Evolutionary conservation across 1,140 invertebrate species (phyloP), one percentile per base, ranked within the genome.

Genomic region (Gerris buenoi): DNA sequence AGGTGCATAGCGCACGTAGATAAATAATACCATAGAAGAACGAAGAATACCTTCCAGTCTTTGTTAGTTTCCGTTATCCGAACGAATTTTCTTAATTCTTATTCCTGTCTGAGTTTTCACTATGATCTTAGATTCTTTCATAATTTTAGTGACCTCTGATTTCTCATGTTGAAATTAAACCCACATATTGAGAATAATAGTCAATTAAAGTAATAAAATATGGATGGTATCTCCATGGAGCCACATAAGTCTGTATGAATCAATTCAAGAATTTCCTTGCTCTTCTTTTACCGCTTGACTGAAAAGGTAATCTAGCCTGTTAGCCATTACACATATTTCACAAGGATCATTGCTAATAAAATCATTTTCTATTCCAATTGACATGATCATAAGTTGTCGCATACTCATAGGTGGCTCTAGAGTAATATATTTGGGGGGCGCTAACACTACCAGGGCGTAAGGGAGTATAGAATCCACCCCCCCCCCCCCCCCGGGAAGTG

Each of bases 101-200:
- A 71, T 27, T 28, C 71, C 69, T 46, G 70, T 73, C 67, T 78
- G 74, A 15, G 73, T 76, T 68, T 78, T 73, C 10, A 70, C 71
- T 57, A 74, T 56, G 15, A 63, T 69, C 23, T 73, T 73, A 63
- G 76, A 77, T 62, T 74, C 64, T 70, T 71, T 73, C 63, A 77
- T 73, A 27, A 25, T 58, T 13, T 73, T 23, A 29, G 71, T 71
- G 3, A 75, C 74, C 65, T 77, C 63, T 72, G 71, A 26, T 70
- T 78, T 78, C 1, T 70, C n/a, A 62, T 72, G 72, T n/a, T 78
- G 25, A 23, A 77, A 73, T 60, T 73, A 76, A n/a, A 77, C 33
- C 33, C 33, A 46, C 73, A 70, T 70, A 71, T 10, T 72, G 59
- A 5, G 72, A 71, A 26, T 67, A 68, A 58, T 78, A 74, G 71